A percentile compares a stretch with the other conserved stretches of the same genome.
These are phyloP conservation scores for Nansenia antarctica DNA, from an alignment of 2,113 vertebrate species.

Conservation along the genomic window DNA sequence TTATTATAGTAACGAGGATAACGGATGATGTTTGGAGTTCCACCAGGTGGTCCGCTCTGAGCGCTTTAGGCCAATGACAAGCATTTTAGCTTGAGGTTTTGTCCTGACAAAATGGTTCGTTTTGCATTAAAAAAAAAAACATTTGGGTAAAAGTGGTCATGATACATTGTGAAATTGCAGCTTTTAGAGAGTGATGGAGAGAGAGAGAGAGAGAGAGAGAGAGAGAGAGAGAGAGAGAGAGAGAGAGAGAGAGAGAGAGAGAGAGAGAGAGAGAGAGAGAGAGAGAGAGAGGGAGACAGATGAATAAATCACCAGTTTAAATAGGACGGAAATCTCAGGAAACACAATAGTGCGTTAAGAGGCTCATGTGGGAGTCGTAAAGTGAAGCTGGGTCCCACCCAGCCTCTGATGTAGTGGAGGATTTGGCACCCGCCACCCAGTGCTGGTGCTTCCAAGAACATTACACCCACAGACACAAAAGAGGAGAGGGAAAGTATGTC, in stretches of 20 bases:
- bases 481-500: not conserved
- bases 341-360: not conserved
- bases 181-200: not conserved
- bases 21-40: too few species aligned
- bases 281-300: too few species aligned
- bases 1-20: too few species aligned
- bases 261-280: too few species aligned
- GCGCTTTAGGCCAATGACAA: too few species aligned
- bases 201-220: too few species aligned
- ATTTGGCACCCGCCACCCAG: not conserved
- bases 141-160: not conserved
- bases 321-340: not conserved
- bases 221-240: too few species aligned
- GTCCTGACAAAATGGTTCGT: not conserved
- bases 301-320: not conserved
- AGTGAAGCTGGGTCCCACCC: not conserved
- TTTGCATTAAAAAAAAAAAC: not conserved
- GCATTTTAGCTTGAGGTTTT: too few species aligned
- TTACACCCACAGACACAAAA: not conserved
- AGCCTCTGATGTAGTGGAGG: not conserved
- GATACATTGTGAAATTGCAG: not conserved
- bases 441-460: not conserved
- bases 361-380: not conserved
- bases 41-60: too few species aligned
- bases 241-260: too few species aligned